A percentile compares a stretch with the other conserved stretches of the same genome.
phyloP scores from a whole-genome alignment of 1,140 invertebrate genomes.

The Episyrphus balteatus region DNA sequence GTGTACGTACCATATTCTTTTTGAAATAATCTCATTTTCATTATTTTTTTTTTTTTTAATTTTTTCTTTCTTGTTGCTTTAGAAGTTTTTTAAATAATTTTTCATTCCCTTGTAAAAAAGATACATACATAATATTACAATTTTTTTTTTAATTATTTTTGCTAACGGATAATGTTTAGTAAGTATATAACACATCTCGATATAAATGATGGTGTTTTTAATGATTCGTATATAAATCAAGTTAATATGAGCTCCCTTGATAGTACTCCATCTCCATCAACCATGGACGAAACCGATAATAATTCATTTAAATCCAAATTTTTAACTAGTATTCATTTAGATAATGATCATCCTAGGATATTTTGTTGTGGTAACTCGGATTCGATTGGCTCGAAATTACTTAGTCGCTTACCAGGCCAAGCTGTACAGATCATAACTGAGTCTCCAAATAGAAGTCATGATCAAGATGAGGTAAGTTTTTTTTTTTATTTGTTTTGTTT shows the following conservation, averaged over 20 bases:
- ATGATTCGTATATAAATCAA: constrained; percentile 7
- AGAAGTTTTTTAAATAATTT: too few relatives aligned
- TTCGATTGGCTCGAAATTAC: constrained; percentile 14
- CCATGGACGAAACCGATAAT: constrained; percentile 8
- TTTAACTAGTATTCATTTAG: constrained; percentile 8
- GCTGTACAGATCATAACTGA: constrained; percentile 28
- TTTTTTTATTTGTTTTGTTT: too few relatives aligned
- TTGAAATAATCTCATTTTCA: too few relatives aligned
- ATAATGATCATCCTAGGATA: constrained; percentile 16
- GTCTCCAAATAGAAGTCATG: too few relatives aligned
- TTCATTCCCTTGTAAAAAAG: too few relatives aligned
- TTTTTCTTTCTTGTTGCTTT: too few relatives aligned
- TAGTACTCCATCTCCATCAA: constrained; percentile 6
- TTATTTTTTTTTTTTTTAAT: too few relatives aligned
- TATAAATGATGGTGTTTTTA: constrained; percentile 8
- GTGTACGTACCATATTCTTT: too few relatives aligned
- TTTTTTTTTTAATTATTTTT: constrained; percentile 20
- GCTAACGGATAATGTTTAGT: constrained; percentile 21
- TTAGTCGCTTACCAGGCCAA: constrained; percentile 23
- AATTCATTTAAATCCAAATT: background rate
- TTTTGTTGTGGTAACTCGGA: constrained; percentile 25
- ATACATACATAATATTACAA: constrained; percentile 8
- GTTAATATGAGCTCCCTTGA: constrained; percentile 7
- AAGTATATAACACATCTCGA: constrained; percentile 34
- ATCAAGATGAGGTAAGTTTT: too few relatives aligned